These are phyloP conservation scores for Cyclargus thomasi DNA, from an alignment of 1,140 invertebrate species.

Conservation along the genomic window DNA sequence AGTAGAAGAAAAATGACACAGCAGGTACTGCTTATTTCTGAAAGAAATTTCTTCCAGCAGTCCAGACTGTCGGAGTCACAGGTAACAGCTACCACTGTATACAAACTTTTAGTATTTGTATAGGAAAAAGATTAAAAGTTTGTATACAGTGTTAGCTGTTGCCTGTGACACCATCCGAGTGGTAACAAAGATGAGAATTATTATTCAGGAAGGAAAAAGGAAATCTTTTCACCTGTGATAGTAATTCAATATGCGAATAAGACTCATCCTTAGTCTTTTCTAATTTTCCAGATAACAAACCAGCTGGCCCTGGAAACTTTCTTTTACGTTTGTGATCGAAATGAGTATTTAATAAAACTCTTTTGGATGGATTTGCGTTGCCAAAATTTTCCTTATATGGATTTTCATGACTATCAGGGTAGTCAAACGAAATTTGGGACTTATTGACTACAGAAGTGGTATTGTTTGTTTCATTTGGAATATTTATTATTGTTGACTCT, in stretches of 20 bases:
- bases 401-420: background rate
- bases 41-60: too few species aligned
- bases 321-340: constrained; percentile 60
- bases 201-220: too few species aligned
- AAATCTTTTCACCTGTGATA: constrained; percentile 49
- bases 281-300: constrained; percentile 46
- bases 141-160: too few species aligned
- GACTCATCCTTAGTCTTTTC: constrained; percentile 47
- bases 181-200: too few species aligned
- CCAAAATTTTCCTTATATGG: constrained; percentile 25
- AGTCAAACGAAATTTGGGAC: background rate
- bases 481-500: background rate
- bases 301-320: constrained; percentile 65
- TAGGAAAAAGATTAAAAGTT: too few species aligned
- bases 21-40: too few species aligned
- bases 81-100: too few species aligned
- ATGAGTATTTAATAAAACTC: constrained; percentile 58
- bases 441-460: background rate
- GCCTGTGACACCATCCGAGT: too few species aligned
- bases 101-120: too few species aligned
- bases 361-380: constrained; percentile 48
- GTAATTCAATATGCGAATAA: constrained; percentile 50
- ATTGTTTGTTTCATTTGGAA: background rate
- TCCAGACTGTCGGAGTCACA: too few species aligned
- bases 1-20: too few species aligned